phyloP scores from a whole-genome alignment of 2,888 invertebrate genomes.

The Drosophila prostipennis region DNA sequence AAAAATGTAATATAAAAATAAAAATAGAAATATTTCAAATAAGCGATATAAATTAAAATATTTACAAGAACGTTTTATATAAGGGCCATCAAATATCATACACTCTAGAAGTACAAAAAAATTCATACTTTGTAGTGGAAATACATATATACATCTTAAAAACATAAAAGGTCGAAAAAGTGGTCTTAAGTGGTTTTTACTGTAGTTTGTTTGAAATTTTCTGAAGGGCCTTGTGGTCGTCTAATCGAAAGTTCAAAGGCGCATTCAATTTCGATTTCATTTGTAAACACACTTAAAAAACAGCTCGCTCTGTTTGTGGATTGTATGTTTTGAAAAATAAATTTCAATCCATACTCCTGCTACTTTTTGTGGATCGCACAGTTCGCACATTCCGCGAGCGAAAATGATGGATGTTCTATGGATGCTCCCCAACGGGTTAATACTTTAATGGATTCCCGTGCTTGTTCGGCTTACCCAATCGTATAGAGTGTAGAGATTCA shows the following conservation, averaged over 20 bases:
- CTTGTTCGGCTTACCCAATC: slow-evolving; percentile 76
- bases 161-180: too few species aligned
- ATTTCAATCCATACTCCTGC: background rate
- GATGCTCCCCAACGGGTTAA: slow-evolving; percentile 23
- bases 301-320: slow-evolving; percentile 14
- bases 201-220: slow-evolving; percentile 5
- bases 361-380: background rate
- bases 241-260: slow-evolving; percentile 68
- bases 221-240: slow-evolving; percentile 42
- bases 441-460: slow-evolving; percentile 16
- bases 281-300: slow-evolving; percentile 35
- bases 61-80: too few species aligned
- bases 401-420: slow-evolving; percentile 15
- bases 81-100: too few species aligned
- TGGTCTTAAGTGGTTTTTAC: background rate
- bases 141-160: too few species aligned
- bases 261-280: slow-evolving; percentile 42
- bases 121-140: too few species aligned
- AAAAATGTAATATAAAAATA: too few species aligned
- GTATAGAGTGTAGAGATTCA: slow-evolving; percentile 79
- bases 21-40: too few species aligned
- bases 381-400: background rate
- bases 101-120: too few species aligned
- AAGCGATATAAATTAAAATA: too few species aligned
- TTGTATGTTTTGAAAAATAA: slow-evolving; percentile 4